Evolutionary conservation across 2,113 vertebrate genomes (phyloP).

Genomic region (Ceyx melanurus): DNA sequence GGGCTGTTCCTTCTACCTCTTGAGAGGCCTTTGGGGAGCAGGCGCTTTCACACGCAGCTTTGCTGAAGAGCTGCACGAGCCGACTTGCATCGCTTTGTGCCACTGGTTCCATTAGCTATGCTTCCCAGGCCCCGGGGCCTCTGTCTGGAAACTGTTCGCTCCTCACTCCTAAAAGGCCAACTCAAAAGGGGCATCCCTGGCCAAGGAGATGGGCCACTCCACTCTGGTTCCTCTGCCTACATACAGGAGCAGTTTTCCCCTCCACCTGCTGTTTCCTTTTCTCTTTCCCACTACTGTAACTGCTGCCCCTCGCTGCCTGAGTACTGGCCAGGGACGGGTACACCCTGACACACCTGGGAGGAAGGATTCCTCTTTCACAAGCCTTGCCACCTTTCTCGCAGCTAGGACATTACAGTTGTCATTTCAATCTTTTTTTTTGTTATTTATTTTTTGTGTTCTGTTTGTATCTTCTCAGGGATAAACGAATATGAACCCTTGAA

Average conservation of each 20-base stretch:
- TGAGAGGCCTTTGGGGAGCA: rapidly evolving
- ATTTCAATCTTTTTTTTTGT: not conserved
- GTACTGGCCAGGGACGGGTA: rapidly evolving
- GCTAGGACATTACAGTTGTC: too few species aligned
- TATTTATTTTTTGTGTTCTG: not conserved
- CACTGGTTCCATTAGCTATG: rapidly evolving
- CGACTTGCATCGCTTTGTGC: rapidly evolving
- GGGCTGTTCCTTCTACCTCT: rapidly evolving
- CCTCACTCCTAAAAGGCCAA: rapidly evolving
- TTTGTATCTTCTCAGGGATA: not conserved
- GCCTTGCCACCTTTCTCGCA: not conserved
- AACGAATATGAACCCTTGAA: not conserved
- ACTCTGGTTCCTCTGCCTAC: not conserved
- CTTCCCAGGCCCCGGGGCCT: rapidly evolving
- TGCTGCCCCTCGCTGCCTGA: rapidly evolving
- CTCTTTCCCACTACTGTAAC: rapidly evolving
- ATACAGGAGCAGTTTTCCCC: rapidly evolving
- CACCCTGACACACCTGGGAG: rapidly evolving
- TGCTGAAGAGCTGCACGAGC: rapidly evolving
- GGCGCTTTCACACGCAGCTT: rapidly evolving
- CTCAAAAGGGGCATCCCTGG: rapidly evolving
- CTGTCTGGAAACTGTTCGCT: not conserved
- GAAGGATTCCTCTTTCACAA: too few species aligned
- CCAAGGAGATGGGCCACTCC: rapidly evolving
- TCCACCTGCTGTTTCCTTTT: too few species aligned